Percentiles rank a stretch among this genome's conserved stretches.
Evolutionary conservation across 2,113 vertebrate species (phyloP).

Genomic region (Tenrec ecaudatus): DNA sequence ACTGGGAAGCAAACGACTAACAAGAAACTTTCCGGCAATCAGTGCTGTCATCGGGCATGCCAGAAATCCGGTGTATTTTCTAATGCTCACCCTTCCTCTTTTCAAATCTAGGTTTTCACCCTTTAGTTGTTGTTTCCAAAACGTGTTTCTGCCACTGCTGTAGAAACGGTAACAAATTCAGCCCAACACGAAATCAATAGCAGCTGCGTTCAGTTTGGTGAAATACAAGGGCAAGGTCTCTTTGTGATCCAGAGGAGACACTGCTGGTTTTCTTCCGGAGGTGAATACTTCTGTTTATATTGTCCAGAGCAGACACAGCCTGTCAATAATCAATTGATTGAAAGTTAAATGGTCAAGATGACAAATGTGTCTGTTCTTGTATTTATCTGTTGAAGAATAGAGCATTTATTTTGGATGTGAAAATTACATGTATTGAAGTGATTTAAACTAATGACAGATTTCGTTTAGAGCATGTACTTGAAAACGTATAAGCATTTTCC

Average conservation of each 20-base stretch:
- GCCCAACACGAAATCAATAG: conserved; percentile 61
- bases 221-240: conserved; percentile 66
- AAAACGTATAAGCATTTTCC: conserved; percentile 48
- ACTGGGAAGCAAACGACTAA: background rate
- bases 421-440: conserved; percentile 65
- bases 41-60: background rate
- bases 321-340: conserved; percentile 62
- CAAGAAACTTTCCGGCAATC: background rate
- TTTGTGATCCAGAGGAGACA: conserved; percentile 55
- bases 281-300: conserved; percentile 70
- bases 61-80: background rate
- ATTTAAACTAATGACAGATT: conserved; percentile 56
- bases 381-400: background rate
- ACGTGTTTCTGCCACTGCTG: conserved; percentile 51
- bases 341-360: conserved; percentile 51
- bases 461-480: conserved; percentile 29
- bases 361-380: background rate
- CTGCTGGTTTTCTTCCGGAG: conserved; percentile 50
- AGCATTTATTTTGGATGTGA: conserved; percentile 43
- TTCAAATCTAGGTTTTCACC: conserved; percentile 62
- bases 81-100: background rate
- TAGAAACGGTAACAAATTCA: conserved; percentile 65
- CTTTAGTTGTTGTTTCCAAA: conserved; percentile 45
- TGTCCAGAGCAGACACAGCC: conserved; percentile 44
- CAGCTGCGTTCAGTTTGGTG: conserved; percentile 60